These are phyloP conservation scores for Yponomeuta malinellus DNA, from an alignment of 2,888 invertebrate species.

Conservation along the genomic window DNA sequence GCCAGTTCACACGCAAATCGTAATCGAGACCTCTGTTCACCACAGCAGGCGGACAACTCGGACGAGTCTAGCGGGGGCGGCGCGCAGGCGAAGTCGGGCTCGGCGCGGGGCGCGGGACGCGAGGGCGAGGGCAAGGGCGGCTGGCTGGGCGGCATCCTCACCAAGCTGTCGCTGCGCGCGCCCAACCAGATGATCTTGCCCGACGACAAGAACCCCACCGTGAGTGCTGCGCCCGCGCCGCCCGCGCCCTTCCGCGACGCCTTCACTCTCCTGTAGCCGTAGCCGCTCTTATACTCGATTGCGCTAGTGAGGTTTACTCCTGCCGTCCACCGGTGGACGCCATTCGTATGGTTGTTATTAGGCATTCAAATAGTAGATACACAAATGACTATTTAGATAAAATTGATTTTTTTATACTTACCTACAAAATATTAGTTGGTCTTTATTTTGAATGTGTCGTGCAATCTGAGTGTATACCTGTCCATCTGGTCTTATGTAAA, in stretches of 20 bases:
- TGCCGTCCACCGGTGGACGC: too few species aligned
- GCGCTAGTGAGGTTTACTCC: too few species aligned
- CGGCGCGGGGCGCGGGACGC: background rate
- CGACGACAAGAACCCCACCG: conserved; percentile 94
- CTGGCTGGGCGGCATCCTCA: conserved; percentile 93
- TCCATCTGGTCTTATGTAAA: too few species aligned
- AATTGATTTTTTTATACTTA: background rate
- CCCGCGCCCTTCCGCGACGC: conserved; percentile 19
- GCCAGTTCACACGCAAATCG: too few species aligned
- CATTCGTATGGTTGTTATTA: too few species aligned
- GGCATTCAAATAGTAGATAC: too few species aligned
- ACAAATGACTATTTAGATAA: background rate
- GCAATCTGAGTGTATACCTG: too few species aligned
- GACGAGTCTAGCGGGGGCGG: background rate
- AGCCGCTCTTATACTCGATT: background rate
- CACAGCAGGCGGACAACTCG: background rate
- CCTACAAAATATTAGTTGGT: too few species aligned
- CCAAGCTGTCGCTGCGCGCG: conserved; percentile 86
- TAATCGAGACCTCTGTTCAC: too few species aligned
- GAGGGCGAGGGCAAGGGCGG: conserved; percentile 52
- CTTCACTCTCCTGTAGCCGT: conserved; percentile 40
- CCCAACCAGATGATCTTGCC: conserved; percentile 97
- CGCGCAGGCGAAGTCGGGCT: too few species aligned
- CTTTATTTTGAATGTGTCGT: too few species aligned
- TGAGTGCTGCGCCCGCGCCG: conserved; percentile 58